Evolutionary conservation across 2,113 vertebrate species (phyloP), one percentile per base, ranked within the genome.

Genomic region (Rissa tridactyla): DNA sequence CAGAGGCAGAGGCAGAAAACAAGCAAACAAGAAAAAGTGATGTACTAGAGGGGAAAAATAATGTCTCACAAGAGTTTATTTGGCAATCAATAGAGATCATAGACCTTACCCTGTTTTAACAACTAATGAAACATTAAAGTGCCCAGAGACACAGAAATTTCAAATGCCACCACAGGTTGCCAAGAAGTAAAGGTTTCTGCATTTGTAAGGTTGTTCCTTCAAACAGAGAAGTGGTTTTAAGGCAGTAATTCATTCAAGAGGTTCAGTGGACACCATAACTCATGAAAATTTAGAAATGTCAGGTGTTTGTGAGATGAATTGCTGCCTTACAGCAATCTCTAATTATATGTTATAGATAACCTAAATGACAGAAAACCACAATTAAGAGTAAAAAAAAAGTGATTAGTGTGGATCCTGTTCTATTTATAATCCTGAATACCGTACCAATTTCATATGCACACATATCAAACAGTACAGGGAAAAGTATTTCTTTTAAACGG

Each of bases 281-380:
- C 87, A 89, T 8, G 57, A 92, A 95, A 92, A 49, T 88, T 94
- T 90, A 66, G 66, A 96, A 93, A 93, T 92, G 75, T 69, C 92
- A 94, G 78, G 27, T 69, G 70, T 60, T 91, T 49, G n/a, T 73
- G 90, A 94, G 47, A 95, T 85, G 42, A 88, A 84, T 90, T 90
- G 13, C 34, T 93, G 34, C 47, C 54, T 62, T 83, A 65, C 14
- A 94, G 36, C 38, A 52, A 73, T 75, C 36, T 95, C 82, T 82
- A 96, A 94, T 96, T 92, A 58, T 66, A 86, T 26, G 18, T 66
- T 86, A 51, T 73, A 94, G 93, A 82, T 80, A 95, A 92, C 17
- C 46, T 85, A 95, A 92, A 70, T 30, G 69, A 71, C 94, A 88
- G 46, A n/a, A 66, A 82, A 52, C 47, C 42, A 60, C 62, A 90